Evolutionary conservation across 2,797 vertebrate species (phyloP).

Genomic region (Anas flavirostris): DNA sequence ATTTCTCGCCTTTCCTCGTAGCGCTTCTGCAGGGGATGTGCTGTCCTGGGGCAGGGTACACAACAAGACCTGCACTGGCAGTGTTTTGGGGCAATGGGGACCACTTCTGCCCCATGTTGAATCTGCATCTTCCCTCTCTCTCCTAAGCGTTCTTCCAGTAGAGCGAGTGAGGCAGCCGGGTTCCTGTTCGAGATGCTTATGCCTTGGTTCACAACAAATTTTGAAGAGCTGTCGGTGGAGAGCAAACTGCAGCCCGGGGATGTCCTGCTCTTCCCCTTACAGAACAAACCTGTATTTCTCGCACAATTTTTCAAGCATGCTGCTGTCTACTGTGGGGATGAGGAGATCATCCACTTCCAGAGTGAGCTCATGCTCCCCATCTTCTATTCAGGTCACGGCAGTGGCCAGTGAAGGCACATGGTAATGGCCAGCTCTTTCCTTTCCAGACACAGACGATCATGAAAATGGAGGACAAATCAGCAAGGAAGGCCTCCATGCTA

Average conservation of each 20-base stretch:
- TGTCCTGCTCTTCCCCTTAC: neutral
- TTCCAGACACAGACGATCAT: rapidly evolving
- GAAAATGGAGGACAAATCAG: rapidly evolving
- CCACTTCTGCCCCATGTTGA: neutral
- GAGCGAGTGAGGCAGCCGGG: rapidly evolving
- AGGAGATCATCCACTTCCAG: neutral
- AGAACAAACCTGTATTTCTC: rapidly evolving
- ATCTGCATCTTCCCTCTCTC: neutral
- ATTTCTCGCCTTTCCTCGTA: neutral
- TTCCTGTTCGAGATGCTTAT: rapidly evolving
- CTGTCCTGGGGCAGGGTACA: neutral
- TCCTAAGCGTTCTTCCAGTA: neutral
- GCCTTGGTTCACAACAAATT: rapidly evolving
- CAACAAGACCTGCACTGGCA: too few relatives aligned
- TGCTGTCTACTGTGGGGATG: rapidly evolving
- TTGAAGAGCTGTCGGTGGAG: rapidly evolving
- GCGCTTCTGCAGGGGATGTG: neutral
- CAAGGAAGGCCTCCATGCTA: neutral
- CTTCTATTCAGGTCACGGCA: neutral
- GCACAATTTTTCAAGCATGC: rapidly evolving
- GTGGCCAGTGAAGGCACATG: neutral
- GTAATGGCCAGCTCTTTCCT: rapidly evolving
- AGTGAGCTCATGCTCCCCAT: neutral
- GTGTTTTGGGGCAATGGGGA: rapidly evolving
- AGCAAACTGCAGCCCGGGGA: rapidly evolving